Evolutionary conservation across 2,113 vertebrate species (phyloP), one percentile per base, ranked within the genome.

Genomic region (Elgaria multicarinata): DNA sequence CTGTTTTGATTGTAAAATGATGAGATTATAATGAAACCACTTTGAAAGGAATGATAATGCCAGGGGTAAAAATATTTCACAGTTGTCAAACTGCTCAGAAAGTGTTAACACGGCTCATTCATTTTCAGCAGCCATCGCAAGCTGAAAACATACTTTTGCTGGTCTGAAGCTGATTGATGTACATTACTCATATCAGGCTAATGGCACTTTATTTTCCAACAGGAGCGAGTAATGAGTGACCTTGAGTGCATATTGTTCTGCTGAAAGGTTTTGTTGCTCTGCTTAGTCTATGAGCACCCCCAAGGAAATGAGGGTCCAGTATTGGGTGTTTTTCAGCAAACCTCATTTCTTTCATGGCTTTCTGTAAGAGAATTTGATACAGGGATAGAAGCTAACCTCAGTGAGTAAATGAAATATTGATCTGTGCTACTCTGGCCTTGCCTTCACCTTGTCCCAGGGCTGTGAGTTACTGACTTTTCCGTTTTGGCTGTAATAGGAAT

Each of bases 381-480:
- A 98, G 97, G 97, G 97, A 98, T 96, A 97, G 98, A 98, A 97
- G 98, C 98, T 96, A 98, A 97, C 98, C 97, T 97, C 97, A 97
- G 98, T 97, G 98, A 99, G 98, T 99, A 99, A 99, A 99, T 99
- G 99, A 99, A 99, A 99, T 99, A 99, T 99, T 99, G 99, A 99
- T 99, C 99, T 97, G 92, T 97, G 96, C 97, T 98, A 97, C 97
- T 96, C 97, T 99, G 98, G 99, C 99, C 98, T 99, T 99, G 98
- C 98, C 98, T 99, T 99, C 99, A 99, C 99, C 99, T 99, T 99
- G 99, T 99, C 98, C 97, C 98, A 97, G 98, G 94, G 96, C 97
- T 97, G 97, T 99, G 98, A 99, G 98, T 99, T 98, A 99, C 98
- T 97, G 98, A 98, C 98, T 99, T 98, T 98, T 98, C 98, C 98